Evolutionary conservation across 2,888 invertebrate genomes (phyloP), one percentile per base, ranked within the genome.

Genomic region (Eristalis tenax): DNA sequence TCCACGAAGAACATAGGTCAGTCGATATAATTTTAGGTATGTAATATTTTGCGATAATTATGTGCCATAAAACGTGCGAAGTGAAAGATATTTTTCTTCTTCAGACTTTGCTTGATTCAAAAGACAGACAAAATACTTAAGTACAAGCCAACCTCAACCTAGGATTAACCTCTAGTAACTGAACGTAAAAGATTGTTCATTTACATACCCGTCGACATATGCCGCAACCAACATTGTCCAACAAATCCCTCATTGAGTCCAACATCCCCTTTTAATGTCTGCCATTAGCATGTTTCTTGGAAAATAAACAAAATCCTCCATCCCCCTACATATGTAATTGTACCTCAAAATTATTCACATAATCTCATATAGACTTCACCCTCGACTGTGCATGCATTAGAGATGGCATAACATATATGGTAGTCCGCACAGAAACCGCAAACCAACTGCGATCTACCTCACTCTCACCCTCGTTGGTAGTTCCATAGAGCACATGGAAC

Each of bases 381-480:
- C 73, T 63, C 32, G 32, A 40, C 4, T 50, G 28, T 66, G 59
- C 15, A 26, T 73, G 63, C 66, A 68, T 23, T 66, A 26, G 10
- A n/a, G 63, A 56, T 26, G 61, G 11, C 61, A 65, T 18, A 81
- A 56, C 61, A 82, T 82, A 75, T 74, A 38, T 77, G 69, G n/a
- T 35, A 50, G 63, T 68, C 68, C 57, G 59, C 77, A 78, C 65
- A 50, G 82, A 78, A 61, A 70, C 78, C 66, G 32, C 61, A 43
- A 65, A n/a, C 66, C 38, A 57, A 71, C 71, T 59, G 71, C 66
- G 28, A 83, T 50, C 50, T 23, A 80, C 63, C 56, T 71, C 71
- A 68, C 63, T 10, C 50, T 32, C 32, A n/a, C 28, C 15, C 38
- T 61, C 43, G 5, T 43, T 6, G n/a, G n/a, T 43, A 43, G 65